Base-by-base conservation (phyloP, 92 coral and sea anemone genomes). In the Diadumene lineata region DNA sequence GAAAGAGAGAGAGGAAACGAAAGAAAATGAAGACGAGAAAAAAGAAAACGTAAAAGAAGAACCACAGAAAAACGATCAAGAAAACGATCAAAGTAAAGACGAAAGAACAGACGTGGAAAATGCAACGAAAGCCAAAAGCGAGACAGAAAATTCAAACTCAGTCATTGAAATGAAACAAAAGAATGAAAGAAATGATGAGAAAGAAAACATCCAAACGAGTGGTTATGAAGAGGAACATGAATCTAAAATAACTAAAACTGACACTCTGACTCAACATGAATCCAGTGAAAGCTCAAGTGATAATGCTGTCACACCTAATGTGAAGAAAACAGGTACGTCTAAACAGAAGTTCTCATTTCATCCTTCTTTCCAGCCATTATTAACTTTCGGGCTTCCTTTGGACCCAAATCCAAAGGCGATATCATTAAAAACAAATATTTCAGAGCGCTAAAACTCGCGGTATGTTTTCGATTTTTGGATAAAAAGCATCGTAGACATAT, bases 1-100 rank as follows among this genome's bases (percentile, higher is more conserved):
- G 0, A 68, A 73, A 58, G 63, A 64, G 19, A 11, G 30, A 22
- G 50, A 66, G 11, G 81, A 61, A 16, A 72, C 56, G 43, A 57
- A 63, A 13, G 60, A 24, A 62, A 64, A 9, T 29, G 50, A 21
- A 61, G 25, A 73, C 21, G 60, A 57, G 19, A 43, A n/a, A 19
- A 16, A 13, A 56, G 30, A 33, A 18, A 26, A 73, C 0, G 43
- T 15, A 60, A 9, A 61, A 38, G 50, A 1, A 3, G 60, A 28
- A 69, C 51, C 27, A 28, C 30, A 50, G 11, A 50, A 64, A 13
- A 11, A 53, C 10, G 24, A 15, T 3, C 10, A 53, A 3, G 18
- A 53, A 15, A 53, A 21, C 18, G 24, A 21, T 43, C 26, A 29
- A 28, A 60, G 28, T 43, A 46, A 38, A 38, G 48, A 38, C 6